Evolutionary conservation across 1,140 invertebrate species (phyloP), one percentile per base, ranked within the genome.

Genomic region (Dreissena polymorpha): DNA sequence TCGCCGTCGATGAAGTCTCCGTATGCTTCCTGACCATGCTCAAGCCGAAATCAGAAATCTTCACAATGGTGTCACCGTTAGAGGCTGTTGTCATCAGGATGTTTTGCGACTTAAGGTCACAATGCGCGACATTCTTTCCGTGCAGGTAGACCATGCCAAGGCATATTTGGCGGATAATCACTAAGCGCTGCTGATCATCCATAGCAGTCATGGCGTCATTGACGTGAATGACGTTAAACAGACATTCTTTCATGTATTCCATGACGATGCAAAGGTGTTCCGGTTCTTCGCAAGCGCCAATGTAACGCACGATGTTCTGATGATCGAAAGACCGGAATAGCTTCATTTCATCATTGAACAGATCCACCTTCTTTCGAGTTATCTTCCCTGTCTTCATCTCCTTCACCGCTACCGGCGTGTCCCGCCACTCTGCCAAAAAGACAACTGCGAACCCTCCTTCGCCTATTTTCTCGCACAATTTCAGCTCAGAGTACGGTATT

Each of bases 31-130:
- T 88, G 50, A 85, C 85, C 79, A 87, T 80, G 29, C 87, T 87
- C 7, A 87, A 71, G 0, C 87, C 86, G 80, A 88, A 88, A 67
- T 88, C 86, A 16, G 87, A 78, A n/a, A 88, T 73, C 50, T 88
- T 88, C 6, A 70, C 87, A 23, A 60, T 60, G 12, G 6, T 6
- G 14, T n/a, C 25, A 18, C 25, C 65, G 14, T 27, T 27, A 16
- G 14, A 23, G 3, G 27, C 14, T 5, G 18, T 23, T 7, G 14
- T 25, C 14, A 68, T 68, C 21, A 25, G 21, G 25, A n/a, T 23
- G 21, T n/a, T 39, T 21, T n/a, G 21, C 10, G 18, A 51, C 16
- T 18, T 18, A 16, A 70, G n/a, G 25, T 18, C 25, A 21, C n/a
- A 18, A n/a, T 72, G 39, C 53, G n/a, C 27, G 23, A 18, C n/a